These are phyloP conservation scores for Sebastes taczanowskii DNA, from an alignment of 2,797 vertebrate species.

Conservation along the genomic window DNA sequence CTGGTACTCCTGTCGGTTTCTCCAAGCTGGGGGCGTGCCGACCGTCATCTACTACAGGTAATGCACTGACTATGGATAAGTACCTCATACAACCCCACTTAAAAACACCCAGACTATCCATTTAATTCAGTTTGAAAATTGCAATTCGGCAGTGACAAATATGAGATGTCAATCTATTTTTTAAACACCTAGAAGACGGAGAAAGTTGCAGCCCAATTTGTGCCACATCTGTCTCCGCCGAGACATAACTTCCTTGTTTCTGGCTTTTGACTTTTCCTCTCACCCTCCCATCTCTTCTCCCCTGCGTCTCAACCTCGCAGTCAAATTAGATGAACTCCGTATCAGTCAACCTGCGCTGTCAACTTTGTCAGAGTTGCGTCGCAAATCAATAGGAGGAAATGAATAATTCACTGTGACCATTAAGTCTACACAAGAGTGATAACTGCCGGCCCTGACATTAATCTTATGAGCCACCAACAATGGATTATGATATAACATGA, in stretches of 20 bases:
- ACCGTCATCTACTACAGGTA: background rate
- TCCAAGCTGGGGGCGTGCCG: too few species aligned
- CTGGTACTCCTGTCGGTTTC: too few species aligned
- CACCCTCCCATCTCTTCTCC: slow-evolving; percentile 14
- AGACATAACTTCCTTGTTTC: slow-evolving; percentile 16
- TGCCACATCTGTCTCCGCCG: slow-evolving; percentile 9
- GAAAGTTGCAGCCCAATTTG: background rate
- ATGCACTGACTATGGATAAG: too few species aligned
- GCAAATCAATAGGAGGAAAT: slow-evolving; percentile 77
- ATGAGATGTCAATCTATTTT: background rate
- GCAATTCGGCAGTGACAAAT: background rate
- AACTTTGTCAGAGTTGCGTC: slow-evolving; percentile 66
- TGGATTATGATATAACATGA: slow-evolving; percentile 80
- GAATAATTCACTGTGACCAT: slow-evolving; percentile 79
- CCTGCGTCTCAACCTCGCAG: slow-evolving; percentile 34
- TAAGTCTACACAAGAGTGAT: slow-evolving; percentile 77
- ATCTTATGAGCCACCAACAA: slow-evolving; percentile 77
- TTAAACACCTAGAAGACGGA: background rate
- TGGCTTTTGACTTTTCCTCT: slow-evolving; percentile 7
- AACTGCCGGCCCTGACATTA: slow-evolving; percentile 73
- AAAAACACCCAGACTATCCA: too few species aligned
- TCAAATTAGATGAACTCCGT: slow-evolving; percentile 68
- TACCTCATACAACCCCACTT: too few species aligned
- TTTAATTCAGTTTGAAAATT: background rate
- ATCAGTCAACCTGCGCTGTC: slow-evolving; percentile 75